Evolutionary conservation across 2,113 vertebrate species (phyloP), one percentile per base, ranked within the genome.

Genomic region (Sialia sialis): DNA sequence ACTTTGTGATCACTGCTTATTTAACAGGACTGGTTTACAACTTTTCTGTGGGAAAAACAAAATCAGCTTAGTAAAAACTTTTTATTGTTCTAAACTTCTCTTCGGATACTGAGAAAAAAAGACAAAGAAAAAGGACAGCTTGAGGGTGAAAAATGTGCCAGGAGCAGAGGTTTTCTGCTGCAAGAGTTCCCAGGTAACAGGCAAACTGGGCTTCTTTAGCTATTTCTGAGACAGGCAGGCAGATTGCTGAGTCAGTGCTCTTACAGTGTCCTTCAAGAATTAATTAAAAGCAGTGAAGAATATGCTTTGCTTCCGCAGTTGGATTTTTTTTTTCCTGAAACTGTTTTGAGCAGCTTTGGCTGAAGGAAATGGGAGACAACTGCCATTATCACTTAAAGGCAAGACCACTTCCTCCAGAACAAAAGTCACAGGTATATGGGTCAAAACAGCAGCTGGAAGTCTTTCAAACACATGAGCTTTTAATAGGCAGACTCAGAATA

Each of bases 201-300:
- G 34, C 23, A 82, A 16, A 43, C 27, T 38, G 52, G 52, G 30
- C 39, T 87, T 59, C 38, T 49, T 49, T 21, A 76, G 30, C n/a
- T 83, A 0, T 80, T 88, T 87, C 74, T 84, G 59, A 87, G 67
- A 46, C 22, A 73, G 41, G 18, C 55, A 54, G 16, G 64, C 79
- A 85, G 32, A 48, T 91, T 88, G 94, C 90, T 93, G 84, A 94
- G 59, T 94, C 94, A 96, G 87, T 59, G 48, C 25, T 91, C 55
- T 10, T 68, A 82, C 66, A 66, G 23, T 44, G 36, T 91, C 84
- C 75, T 95, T 93, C 84, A 85, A 93, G 75, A 87, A 83, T 52
- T 48, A 93, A 84, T 86, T 85, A 67, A 80, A 90, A 81, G 36
- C 5, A 5, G 5, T 74, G 67, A 84, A 59, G 43, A 93, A 90